Percentiles rank a stretch among this genome's conserved stretches.
These are phyloP conservation scores for Empis stercorea DNA, from an alignment of 2,888 invertebrate species.

Conservation along the genomic window DNA sequence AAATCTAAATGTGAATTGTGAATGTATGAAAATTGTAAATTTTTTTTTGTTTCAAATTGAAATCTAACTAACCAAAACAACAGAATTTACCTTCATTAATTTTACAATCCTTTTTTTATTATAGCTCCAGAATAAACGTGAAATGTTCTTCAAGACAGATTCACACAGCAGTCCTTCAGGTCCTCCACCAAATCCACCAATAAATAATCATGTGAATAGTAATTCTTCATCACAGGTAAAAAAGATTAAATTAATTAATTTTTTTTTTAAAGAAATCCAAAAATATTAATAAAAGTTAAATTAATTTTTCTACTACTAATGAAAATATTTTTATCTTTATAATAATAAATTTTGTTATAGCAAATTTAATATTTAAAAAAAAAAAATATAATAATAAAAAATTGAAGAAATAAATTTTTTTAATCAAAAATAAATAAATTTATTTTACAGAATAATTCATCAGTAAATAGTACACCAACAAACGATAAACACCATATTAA, in stretches of 20 bases:
- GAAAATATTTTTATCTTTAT: background rate
- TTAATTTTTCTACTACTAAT: background rate
- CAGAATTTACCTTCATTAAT: too few relatives aligned
- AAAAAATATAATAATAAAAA: background rate
- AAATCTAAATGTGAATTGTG: too few relatives aligned
- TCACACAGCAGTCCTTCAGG: slow-evolving; percentile 44
- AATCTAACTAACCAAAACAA: too few relatives aligned
- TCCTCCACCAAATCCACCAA: slow-evolving; percentile 41
- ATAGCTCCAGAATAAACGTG: slow-evolving; percentile 72
- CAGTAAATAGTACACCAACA: slow-evolving; percentile 13
- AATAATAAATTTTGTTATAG: too few relatives aligned
- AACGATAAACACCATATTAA: slow-evolving; percentile 12
- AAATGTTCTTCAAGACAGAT: slow-evolving; percentile 72
- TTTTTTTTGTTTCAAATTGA: too few relatives aligned
- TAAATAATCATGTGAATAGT: slow-evolving; percentile 19
- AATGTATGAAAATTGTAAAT: too few relatives aligned
- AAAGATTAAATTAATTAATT: background rate
- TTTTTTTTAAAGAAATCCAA: background rate
- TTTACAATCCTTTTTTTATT: slow-evolving; percentile 21
- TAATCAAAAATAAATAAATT: background rate
- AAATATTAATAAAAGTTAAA: slow-evolving; percentile 2
- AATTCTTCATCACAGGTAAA: slow-evolving; percentile 20
- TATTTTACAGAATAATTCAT: background rate
- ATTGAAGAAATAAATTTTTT: background rate
- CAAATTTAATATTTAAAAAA: background rate